phyloP scores from a whole-genome alignment of 2,113 vertebrate species.

The Oreotrochilus melanogaster region DNA sequence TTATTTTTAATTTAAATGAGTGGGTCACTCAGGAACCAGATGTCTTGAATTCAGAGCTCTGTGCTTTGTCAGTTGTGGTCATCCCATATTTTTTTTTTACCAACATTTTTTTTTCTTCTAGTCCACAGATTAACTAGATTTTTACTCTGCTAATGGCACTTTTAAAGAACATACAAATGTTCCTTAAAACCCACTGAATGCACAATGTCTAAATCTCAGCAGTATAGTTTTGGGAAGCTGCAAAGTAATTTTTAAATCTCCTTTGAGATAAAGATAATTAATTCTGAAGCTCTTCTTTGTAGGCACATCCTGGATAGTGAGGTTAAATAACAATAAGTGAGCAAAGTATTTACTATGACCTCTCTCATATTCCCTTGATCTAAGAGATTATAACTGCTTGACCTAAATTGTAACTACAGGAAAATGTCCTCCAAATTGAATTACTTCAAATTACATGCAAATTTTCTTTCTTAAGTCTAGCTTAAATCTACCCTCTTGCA shows the following conservation, averaged over 20 bases:
- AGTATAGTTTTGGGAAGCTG: not conserved
- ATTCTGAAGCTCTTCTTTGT: not conserved
- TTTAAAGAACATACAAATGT: not conserved
- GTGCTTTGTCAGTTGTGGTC: constrained; percentile 44
- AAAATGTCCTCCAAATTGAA: not conserved
- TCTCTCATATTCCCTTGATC: not conserved
- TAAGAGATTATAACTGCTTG: not conserved
- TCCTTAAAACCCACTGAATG: not conserved
- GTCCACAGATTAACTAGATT: not conserved
- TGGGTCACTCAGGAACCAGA: constrained; percentile 58
- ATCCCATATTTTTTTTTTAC: not conserved
- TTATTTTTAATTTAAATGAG: constrained; percentile 41
- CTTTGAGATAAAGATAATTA: not conserved
- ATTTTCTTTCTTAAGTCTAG: too few species aligned
- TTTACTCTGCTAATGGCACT: not conserved
- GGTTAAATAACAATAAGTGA: not conserved
- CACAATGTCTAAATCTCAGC: not conserved
- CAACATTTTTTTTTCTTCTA: not conserved
- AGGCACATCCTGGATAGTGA: not conserved
- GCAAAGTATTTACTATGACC: not conserved
- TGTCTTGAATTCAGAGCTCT: constrained; percentile 46
- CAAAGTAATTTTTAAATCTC: not conserved
- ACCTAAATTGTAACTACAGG: not conserved
- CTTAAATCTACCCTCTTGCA: too few species aligned
- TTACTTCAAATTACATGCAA: not conserved